Evolutionary conservation across 37 sponge, comb jelly and placozoan genomes (phyloP).

Genomic region (Axinella damicornis): DNA sequence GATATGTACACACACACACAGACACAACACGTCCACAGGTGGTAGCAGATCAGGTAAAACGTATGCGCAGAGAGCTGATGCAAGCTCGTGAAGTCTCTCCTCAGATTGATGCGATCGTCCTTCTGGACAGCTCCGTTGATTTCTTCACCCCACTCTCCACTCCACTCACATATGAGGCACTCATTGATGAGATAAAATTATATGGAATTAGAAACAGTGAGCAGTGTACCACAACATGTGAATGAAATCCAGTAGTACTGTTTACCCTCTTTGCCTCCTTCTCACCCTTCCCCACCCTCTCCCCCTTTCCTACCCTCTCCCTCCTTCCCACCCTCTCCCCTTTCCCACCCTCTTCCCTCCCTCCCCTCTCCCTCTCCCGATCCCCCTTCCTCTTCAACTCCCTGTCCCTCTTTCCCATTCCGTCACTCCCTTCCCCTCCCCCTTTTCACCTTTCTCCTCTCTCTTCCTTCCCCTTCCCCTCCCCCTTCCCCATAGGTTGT

Average conservation of each 20-base stretch:
- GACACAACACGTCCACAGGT: conserved; percentile 51
- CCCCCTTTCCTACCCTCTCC: background rate
- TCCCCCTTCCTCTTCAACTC: background rate
- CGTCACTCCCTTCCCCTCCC: background rate
- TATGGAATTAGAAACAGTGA: conserved; percentile 88
- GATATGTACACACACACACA: background rate
- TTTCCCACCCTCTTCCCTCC: background rate
- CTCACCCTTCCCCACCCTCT: background rate
- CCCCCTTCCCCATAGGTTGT: background rate
- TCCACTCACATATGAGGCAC: conserved; percentile 97
- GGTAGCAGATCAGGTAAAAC: conserved; percentile 81
- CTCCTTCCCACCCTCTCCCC: background rate
- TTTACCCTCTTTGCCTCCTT: background rate
- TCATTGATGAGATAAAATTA: conserved; percentile 95
- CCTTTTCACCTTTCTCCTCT: background rate
- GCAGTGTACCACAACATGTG: background rate
- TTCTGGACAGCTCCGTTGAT: conserved; percentile 94
- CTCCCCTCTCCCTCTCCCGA: background rate
- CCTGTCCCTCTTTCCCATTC: background rate
- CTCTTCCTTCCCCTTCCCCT: background rate
- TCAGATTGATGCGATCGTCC: conserved; percentile 84
- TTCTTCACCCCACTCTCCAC: conserved; percentile 93
- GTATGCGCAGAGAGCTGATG: conserved; percentile 62
- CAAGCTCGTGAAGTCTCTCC: conserved; percentile 61
- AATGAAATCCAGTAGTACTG: no score